These are phyloP conservation scores for Dryas iulia DNA, from an alignment of 1,140 invertebrate species.

Conservation along the genomic window DNA sequence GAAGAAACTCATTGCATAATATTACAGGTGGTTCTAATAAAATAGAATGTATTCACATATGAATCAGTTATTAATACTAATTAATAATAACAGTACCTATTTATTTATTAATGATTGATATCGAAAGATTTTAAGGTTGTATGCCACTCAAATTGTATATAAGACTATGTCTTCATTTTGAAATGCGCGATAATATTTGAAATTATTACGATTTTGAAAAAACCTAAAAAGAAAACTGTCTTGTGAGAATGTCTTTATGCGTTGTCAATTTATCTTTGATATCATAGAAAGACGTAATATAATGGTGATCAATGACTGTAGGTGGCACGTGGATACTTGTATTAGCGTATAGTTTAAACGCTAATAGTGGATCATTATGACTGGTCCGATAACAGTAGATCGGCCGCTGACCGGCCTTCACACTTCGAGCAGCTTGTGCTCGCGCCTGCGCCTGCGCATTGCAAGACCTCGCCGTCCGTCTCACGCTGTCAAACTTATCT, in stretches of 20 bases:
- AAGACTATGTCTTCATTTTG: not conserved
- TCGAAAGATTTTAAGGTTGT: no score
- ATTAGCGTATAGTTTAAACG: constrained; percentile 39
- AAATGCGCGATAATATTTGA: constrained; percentile 7
- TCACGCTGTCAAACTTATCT: constrained; percentile 43
- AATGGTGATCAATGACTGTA: constrained; percentile 27
- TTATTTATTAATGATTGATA: no score
- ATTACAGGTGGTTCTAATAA: no score
- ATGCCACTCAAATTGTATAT: no score
- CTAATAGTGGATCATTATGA: constrained; percentile 54
- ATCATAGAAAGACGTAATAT: constrained; percentile 23
- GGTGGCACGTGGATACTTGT: constrained; percentile 55
- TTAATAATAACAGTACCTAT: no score
- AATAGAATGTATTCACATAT: no score
- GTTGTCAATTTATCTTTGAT: not conserved
- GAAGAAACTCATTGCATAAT: not conserved
- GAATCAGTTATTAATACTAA: no score
- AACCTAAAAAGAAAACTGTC: no score
- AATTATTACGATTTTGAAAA: constrained; percentile 5
- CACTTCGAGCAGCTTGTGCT: constrained; percentile 50
- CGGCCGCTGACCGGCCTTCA: constrained; percentile 77
- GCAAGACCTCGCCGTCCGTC: constrained; percentile 57
- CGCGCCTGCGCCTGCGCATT: constrained; percentile 37
- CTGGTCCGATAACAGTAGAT: constrained; percentile 66
- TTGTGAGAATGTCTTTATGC: not conserved